phyloP scores from a whole-genome alignment of 2,888 invertebrate genomes.

The Lasioglossum calceatum region DNA sequence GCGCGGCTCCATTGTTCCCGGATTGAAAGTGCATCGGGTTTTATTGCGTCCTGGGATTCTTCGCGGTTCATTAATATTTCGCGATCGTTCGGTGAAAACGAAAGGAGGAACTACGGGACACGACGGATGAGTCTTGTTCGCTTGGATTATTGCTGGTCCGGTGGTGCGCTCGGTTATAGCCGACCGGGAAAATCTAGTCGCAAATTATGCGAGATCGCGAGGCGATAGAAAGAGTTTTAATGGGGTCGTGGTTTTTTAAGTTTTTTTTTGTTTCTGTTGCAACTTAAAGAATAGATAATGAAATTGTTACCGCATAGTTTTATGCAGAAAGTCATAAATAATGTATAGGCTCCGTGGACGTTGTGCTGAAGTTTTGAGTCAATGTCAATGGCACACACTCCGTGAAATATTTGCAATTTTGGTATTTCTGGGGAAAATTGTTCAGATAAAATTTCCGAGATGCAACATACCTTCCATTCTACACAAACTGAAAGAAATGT shows the following conservation, averaged over 20 bases:
- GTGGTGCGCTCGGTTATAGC: not conserved
- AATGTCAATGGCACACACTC: too few relatives aligned
- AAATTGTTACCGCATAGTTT: not conserved
- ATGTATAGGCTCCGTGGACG: not conserved
- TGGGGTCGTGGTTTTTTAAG: not conserved
- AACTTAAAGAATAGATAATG: not conserved
- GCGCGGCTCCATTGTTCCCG: conserved; percentile 13
- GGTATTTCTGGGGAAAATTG: not conserved
- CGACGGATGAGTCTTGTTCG: not conserved
- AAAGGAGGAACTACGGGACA: not conserved
- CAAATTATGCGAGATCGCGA: not conserved
- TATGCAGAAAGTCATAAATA: not conserved
- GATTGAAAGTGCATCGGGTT: not conserved
- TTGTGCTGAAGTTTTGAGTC: not conserved
- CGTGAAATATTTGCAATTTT: too few relatives aligned
- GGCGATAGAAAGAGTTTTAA: not conserved
- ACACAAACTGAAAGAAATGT: not conserved
- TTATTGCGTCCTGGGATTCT: conserved; percentile 6
- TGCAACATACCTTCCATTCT: not conserved
- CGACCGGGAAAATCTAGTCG: not conserved
- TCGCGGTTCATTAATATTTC: conserved; percentile 7
- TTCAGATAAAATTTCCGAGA: too few relatives aligned
- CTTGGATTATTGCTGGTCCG: not conserved
- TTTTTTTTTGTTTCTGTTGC: not conserved
- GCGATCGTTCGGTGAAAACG: conserved; percentile 2